phyloP scores from a whole-genome alignment of 2,113 vertebrate genomes.

The human region GRCh38 chr4:118247501-118248000 shows the following conservation, averaged over 20 bases:
- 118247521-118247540: too few relatives aligned
- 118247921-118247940: not conserved
- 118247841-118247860: not conserved
- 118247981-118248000: not conserved
- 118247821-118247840: not conserved
- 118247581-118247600: not conserved
- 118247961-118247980: not conserved
- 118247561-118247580: not conserved
- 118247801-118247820: not conserved
- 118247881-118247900: slow-evolving; percentile 3
- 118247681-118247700: not conserved
- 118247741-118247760: not conserved
- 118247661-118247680: not conserved
- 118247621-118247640: not conserved
- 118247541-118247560: too few relatives aligned
- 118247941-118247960: not conserved
- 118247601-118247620: not conserved
- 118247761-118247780: not conserved
- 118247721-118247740: not conserved
- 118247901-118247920: not conserved
- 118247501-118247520: too few relatives aligned
- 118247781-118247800: not conserved
- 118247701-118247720: not conserved
- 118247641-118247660: not conserved
- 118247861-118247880: not conserved